Evolutionary conservation across 2,888 invertebrate genomes (phyloP).

Genomic region (Melangyna quadrimaculata): DNA sequence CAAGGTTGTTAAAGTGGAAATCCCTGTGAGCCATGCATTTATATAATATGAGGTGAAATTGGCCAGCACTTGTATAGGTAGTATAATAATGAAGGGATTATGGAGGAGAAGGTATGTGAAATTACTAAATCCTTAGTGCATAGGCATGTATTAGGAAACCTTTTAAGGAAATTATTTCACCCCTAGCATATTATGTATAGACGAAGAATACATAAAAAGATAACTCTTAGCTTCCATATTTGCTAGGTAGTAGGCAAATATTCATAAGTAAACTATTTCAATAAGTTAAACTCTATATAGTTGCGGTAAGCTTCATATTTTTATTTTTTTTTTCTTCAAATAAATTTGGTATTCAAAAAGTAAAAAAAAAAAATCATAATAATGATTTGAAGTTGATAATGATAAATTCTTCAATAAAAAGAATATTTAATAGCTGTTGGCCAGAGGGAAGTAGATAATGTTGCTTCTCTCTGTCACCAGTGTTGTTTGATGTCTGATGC

Average conservation of each 20-base stretch:
- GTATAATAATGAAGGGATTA: constrained; percentile 65
- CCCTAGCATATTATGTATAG: constrained; percentile 27
- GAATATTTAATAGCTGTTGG: not conserved
- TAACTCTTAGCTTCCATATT: constrained; percentile 22
- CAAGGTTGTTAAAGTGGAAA: constrained; percentile 64
- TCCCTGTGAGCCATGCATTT: constrained; percentile 57
- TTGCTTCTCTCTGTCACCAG: not conserved
- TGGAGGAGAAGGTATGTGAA: constrained; percentile 54
- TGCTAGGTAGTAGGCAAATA: not conserved
- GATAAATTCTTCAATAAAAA: not conserved
- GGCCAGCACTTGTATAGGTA: constrained; percentile 44
- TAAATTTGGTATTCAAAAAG: not conserved
- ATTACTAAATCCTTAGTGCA: constrained; percentile 60
- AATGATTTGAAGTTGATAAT: not conserved
- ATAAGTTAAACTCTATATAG: not conserved
- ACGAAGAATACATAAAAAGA: constrained; percentile 17
- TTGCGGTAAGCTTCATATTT: not conserved
- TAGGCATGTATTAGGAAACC: constrained; percentile 57
- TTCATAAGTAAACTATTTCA: constrained; percentile 19
- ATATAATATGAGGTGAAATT: constrained; percentile 53
- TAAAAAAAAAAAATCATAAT: not conserved
- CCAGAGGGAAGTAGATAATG: not conserved
- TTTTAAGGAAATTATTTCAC: constrained; percentile 69
- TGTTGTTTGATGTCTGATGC: not conserved
- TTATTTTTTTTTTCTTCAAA: not conserved